These are phyloP conservation scores for Xestia ashworthii DNA, from an alignment of 2,888 invertebrate genomes.

Conservation along the genomic window DNA sequence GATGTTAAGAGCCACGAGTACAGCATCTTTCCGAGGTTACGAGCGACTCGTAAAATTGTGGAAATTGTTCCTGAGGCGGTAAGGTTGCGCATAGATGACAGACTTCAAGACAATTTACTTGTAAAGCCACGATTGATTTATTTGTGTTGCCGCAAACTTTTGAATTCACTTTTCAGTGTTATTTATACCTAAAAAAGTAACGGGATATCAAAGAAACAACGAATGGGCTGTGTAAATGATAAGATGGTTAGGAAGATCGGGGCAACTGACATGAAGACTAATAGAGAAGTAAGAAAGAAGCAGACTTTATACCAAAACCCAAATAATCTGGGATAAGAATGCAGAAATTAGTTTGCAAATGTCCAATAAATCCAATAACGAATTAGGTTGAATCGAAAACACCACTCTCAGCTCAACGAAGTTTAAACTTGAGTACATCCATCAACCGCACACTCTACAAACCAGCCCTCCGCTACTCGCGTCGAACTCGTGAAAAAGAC, in stretches of 20 bases:
- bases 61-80: conserved; percentile 32
- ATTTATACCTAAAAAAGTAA: no score
- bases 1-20: conserved; percentile 27
- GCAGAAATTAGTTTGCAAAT: no score
- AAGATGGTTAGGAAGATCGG: no score
- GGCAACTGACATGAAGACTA: no score
- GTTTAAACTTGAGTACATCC: neutral
- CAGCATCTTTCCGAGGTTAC: conserved; percentile 44
- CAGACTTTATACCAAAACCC: no score
- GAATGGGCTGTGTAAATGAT: no score
- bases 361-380: no score
- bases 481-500: conserved; percentile 11
- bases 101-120: neutral
- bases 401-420: neutral
- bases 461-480: neutral
- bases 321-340: no score
- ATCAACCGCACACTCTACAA: neutral
- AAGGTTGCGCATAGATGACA: conserved; percentile 11
- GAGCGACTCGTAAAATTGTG: conserved; percentile 56
- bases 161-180: no score
- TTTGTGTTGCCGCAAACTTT: neutral
- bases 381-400: neutral
- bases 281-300: no score
- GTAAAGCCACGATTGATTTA: neutral
- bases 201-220: no score